phyloP scores from a whole-genome alignment of 2,113 vertebrate genomes.

The Python bivittatus region DNA sequence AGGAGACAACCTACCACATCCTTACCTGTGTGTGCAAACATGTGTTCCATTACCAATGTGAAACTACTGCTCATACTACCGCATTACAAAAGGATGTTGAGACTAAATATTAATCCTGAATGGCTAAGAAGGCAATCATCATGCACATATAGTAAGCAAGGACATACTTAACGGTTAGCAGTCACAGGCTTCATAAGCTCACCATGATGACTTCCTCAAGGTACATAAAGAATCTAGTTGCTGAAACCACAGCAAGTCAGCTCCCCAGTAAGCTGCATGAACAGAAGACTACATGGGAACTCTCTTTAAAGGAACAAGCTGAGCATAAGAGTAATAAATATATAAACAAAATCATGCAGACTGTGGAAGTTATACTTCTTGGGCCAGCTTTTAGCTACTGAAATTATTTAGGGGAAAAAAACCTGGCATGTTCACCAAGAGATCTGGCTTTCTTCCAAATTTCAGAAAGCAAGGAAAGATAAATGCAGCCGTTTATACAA shows the following conservation, averaged over 20 bases:
- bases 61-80: background rate
- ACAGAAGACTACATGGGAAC: background rate
- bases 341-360: background rate
- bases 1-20: background rate
- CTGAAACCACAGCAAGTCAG: background rate
- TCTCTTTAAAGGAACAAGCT: background rate
- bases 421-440: background rate
- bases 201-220: background rate
- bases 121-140: background rate
- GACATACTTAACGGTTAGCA: background rate
- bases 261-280: background rate
- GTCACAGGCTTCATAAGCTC: background rate
- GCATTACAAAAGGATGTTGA: background rate
- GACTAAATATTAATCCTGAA: background rate
- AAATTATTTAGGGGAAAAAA: background rate
- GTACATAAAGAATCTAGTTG: background rate
- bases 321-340: too few species aligned
- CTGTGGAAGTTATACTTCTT: background rate
- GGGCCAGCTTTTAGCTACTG: background rate
- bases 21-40: background rate
- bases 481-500: constrained; percentile 1
- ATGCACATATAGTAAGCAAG: background rate
- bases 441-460: background rate
- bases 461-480: background rate
- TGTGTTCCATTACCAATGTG: background rate